Evolutionary conservation across 2,888 invertebrate genomes (phyloP), one percentile per base, ranked within the genome.

Genomic region (Gandaritis pyraliata): DNA sequence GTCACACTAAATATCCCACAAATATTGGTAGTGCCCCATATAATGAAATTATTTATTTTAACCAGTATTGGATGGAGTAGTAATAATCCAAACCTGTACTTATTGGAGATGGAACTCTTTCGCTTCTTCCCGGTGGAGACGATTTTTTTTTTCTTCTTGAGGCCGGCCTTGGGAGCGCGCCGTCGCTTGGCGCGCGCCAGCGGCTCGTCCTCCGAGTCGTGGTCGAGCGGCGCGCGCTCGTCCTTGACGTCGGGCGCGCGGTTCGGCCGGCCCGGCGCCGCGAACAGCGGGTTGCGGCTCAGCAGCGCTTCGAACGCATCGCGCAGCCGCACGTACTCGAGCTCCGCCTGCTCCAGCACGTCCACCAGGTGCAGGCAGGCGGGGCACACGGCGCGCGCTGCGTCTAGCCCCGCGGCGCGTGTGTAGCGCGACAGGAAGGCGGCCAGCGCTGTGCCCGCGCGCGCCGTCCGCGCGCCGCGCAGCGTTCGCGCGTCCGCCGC

Each of bases 141-240:
- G 2, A 77, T 45, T 70, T 85, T 85, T 73, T 86, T 88, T 76
- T 85, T 88, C 67, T 83, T 82, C 67, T 86, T 86, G 0, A 81
- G 23, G 1, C 23, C 79, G 12, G 78, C 75, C 74, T 85, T 88
- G 2, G 74, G 73, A 3, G 74, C 72, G 43, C 80, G 75, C 33
- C 83, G 76, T 56, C 82, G 86, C 69, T 85, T 87, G 61, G 86
- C 87, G 1, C 83, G 80, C 10, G 88, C 82, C 1, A 92, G 76
- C 0, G 91, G 91, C 65, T 90, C 90, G 70, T 88, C 86, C 60
- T 88, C 88, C 0, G 87, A 87, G 64, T 87, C 85, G 53, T 54
- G 23, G 15, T 33, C 33, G 33, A 68, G 66, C 12, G 54, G 58
- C 11, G 75, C 68, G 13, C 72, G 12, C 61, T 86, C 87, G 2